phyloP scores from a whole-genome alignment of 2,113 vertebrate genomes.

The Myodes glareolus region DNA sequence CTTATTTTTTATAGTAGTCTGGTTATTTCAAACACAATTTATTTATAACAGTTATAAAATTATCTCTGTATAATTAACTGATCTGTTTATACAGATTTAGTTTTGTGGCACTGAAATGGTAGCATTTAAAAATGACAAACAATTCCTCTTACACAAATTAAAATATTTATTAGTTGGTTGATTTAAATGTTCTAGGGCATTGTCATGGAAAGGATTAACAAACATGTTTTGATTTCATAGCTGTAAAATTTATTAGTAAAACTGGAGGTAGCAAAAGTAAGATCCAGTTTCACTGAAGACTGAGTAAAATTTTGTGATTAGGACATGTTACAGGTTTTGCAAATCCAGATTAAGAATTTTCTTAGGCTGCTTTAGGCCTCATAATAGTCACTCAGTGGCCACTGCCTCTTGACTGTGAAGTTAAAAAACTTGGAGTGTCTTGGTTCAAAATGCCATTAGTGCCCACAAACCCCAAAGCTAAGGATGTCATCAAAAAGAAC shows the following conservation, averaged over 20 bases:
- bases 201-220: background rate
- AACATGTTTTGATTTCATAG: background rate
- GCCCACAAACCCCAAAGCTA: background rate
- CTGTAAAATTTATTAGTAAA: background rate
- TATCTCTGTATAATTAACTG: background rate
- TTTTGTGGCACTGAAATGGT: background rate
- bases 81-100: background rate
- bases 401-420: background rate
- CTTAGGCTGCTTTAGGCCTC: background rate
- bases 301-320: background rate
- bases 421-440: background rate
- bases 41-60: background rate
- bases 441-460: background rate
- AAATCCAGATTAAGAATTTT: background rate
- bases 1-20: background rate
- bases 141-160: background rate
- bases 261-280: background rate
- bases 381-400: background rate
- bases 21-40: background rate
- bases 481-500: background rate
- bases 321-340: background rate
- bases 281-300: background rate
- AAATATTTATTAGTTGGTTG: background rate
- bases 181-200: slow-evolving; percentile 3
- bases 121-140: background rate